phyloP scores from a whole-genome alignment of 1,140 invertebrate genomes.

The Chironomus tepperi region DNA sequence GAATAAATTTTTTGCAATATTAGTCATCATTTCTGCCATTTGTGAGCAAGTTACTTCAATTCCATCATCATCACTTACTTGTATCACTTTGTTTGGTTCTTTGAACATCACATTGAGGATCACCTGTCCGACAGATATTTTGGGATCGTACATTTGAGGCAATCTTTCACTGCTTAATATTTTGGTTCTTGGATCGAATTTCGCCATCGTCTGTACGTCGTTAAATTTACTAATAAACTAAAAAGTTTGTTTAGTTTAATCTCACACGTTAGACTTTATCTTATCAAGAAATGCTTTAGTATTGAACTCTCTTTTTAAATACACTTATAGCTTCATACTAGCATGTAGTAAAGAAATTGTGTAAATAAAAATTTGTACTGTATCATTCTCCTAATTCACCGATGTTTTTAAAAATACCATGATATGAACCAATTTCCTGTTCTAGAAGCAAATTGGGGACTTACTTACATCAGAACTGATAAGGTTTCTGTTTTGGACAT shows the following conservation, averaged over 20 bases:
- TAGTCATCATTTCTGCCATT: not conserved
- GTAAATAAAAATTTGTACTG: no score
- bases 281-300: not conserved
- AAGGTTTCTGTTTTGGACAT: no score
- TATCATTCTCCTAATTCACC: no score
- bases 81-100: not conserved
- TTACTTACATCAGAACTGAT: no score
- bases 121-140: not conserved
- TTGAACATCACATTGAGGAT: not conserved
- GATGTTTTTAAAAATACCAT: no score
- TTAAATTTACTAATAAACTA: not conserved
- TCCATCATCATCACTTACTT: slow-evolving; percentile 16
- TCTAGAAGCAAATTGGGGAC: no score
- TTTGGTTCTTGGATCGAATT: not conserved
- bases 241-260: not conserved
- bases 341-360: no score
- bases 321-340: no score
- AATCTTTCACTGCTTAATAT: not conserved
- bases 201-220: not conserved
- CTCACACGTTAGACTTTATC: not conserved
- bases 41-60: not conserved
- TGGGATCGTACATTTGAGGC: not conserved
- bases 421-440: no score
- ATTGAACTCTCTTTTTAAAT: no score
- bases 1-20: slow-evolving; percentile 6